Base-by-base conservation (phyloP, 2,888 invertebrate species). In the Marasmarcha lunaedactyla region DNA sequence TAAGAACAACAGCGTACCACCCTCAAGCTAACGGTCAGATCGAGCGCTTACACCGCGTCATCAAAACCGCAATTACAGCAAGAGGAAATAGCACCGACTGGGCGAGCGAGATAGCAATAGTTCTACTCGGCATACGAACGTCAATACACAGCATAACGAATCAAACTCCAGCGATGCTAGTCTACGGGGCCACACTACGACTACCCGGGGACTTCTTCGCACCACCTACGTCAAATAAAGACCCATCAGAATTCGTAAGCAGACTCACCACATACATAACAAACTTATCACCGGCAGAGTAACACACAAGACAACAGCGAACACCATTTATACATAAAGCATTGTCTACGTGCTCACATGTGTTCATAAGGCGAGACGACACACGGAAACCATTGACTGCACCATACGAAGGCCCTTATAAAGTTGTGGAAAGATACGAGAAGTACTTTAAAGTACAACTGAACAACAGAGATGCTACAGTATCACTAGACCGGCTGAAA, bases 181-280 rank as follows among this genome's bases (percentile, higher is more conserved):
- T 13, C 4, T 34, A 34, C 14, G 34, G 34, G 12, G 13, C 34
- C 2, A 34, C 12, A 6, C 12, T 34, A 9, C 12, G 14, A 4
- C 14, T 34, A 14, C 34, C 34, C 2, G 34, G 34, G 5, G 34
- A 34, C 9, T 30, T 30, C 30, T 30, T 30, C 30, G n/a, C 11
- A 30, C 54, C 13, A 4, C 12, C 13, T 7, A 10, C 13, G 25
- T 36, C 15, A 15, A 25, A 20, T n/a, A 40, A 15, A 11, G 30
- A 30, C 30, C 4, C 30, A 30, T 3, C 30, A 30, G 30, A 30
- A 9, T 10, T 30, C 30, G 2, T 11, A 30, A 4, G 11, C 11
- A 4, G 11, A 10, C n/a, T 30, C 2, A 30, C 10, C 6, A 25
- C 25, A 5, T 6, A 5, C n/a, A 30, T 30, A n/a, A 11, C n/a